Percentiles rank a stretch among this genome's conserved stretches.
Conservation (phyloP, 2,888 invertebrate species). For the Clitarchus hookeri region DNA sequence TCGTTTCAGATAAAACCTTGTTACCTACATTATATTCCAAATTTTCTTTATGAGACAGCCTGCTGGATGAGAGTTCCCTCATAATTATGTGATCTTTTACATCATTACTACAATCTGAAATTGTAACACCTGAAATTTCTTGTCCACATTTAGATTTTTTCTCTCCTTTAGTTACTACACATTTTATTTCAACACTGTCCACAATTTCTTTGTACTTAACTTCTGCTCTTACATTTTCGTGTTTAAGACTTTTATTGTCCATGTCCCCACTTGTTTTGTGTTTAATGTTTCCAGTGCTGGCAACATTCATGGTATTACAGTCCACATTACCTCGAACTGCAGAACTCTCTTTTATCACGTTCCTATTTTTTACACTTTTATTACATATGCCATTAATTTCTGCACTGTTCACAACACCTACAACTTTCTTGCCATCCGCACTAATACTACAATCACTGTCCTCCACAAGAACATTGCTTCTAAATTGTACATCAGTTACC, state of each 20-base stretch:
- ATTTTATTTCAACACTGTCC: background rate
- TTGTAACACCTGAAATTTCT: background rate
- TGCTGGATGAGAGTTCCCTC: background rate
- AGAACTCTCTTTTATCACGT: background rate
- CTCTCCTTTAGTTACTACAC: background rate
- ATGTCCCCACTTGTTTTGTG: background rate
- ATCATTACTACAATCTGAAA: background rate
- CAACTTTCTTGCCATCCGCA: background rate
- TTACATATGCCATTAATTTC: background rate
- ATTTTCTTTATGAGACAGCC: background rate
- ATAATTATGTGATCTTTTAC: background rate
- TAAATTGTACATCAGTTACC: background rate
- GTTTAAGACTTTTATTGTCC: background rate
- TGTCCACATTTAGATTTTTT: background rate
- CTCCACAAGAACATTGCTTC: background rate
- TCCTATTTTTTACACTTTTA: background rate
- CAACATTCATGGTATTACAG: background rate
- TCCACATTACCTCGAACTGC: background rate
- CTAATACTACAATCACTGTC: background rate
- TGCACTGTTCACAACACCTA: too few species aligned
- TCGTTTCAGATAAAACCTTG: background rate
- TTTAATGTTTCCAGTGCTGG: background rate
- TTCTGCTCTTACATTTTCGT: background rate
- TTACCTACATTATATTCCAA: background rate
- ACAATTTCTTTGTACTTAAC: background rate